Conservation (phyloP, 2,888 invertebrate species). For the Pardosa pseudoannulata region DNA sequence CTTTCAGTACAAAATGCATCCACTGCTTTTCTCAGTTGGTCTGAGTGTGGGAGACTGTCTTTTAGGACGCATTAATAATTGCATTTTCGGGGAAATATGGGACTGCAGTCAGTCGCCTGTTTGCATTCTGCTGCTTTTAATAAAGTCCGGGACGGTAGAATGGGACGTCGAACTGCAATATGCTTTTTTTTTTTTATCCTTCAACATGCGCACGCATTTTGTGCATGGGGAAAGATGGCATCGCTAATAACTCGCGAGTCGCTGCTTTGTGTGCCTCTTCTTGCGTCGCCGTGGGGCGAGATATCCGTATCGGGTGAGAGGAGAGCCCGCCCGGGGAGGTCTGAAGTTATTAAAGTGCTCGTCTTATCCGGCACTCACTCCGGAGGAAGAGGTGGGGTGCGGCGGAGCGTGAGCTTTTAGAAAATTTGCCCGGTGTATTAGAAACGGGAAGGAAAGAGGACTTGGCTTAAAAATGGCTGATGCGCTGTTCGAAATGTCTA, state of each 20-base stretch:
- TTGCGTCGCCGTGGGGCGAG: constrained; percentile 12
- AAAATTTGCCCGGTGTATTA: constrained; percentile 12
- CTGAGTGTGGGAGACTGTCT: too few species aligned
- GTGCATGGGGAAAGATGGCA: background rate
- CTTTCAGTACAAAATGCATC: too few species aligned
- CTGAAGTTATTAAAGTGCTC: constrained; percentile 51
- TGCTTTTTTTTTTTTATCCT: background rate
- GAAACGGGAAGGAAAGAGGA: background rate
- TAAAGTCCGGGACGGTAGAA: too few species aligned
- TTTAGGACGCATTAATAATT: background rate
- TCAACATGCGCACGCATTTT: background rate
- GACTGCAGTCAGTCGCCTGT: background rate
- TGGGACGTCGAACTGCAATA: background rate
- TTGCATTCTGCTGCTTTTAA: constrained; percentile 5
- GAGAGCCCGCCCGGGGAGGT: constrained; percentile 29
- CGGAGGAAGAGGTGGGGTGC: background rate
- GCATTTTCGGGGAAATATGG: background rate
- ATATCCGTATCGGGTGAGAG: background rate
- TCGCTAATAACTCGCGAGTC: background rate
- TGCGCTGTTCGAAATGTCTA: constrained; percentile 5
- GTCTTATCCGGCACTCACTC: background rate
- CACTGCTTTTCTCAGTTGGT: too few species aligned
- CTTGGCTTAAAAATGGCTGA: constrained; percentile 4
- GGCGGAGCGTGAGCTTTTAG: constrained; percentile 12
- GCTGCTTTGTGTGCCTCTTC: constrained; percentile 3